phyloP scores from a whole-genome alignment of 2,797 vertebrate genomes.

The Pseudopleuronectes americanus region DNA sequence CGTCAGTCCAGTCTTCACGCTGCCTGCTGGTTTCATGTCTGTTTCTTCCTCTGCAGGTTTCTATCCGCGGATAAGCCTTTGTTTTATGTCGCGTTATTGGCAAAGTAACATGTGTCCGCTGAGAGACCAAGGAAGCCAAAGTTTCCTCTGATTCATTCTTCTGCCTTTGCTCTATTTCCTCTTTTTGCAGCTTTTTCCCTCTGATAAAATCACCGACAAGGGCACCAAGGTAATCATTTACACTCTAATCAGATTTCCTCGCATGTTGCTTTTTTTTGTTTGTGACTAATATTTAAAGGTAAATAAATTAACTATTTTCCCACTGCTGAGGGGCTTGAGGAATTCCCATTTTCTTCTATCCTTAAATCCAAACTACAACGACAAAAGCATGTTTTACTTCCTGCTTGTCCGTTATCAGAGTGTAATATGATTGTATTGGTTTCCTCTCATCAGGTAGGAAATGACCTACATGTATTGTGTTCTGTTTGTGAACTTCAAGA shows the following conservation, averaged over 20 bases:
- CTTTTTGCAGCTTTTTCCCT: slow-evolving; percentile 91
- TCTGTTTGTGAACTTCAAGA: neutral
- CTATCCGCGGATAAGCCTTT: slow-evolving; percentile 45
- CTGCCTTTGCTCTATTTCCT: slow-evolving; percentile 73
- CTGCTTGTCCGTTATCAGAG: slow-evolving; percentile 1
- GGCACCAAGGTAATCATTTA: slow-evolving; percentile 90
- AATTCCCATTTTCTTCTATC: slow-evolving; percentile 50
- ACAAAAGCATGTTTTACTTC: slow-evolving; percentile 12
- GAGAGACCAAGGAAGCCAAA: slow-evolving; percentile 60
- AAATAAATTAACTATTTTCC: slow-evolving; percentile 9
- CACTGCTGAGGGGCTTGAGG: neutral
- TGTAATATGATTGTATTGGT: slow-evolving; percentile 3
- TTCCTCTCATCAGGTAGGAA: slow-evolving; percentile 15
- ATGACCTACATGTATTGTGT: neutral
- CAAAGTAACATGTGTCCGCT: slow-evolving; percentile 49
- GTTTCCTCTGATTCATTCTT: slow-evolving; percentile 79
- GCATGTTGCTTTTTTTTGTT: slow-evolving; percentile 9
- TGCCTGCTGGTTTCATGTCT: neutral
- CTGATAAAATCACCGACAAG: slow-evolving; percentile 95
- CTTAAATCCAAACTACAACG: slow-evolving; percentile 28
- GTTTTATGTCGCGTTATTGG: slow-evolving; percentile 58
- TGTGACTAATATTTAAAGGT: slow-evolving; percentile 22
- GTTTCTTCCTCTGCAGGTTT: slow-evolving; percentile 30
- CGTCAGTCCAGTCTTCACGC: neutral
- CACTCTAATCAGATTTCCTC: slow-evolving; percentile 44